Conservation (phyloP, 2,113 vertebrate genomes). For the Marcusenius ussheri region DNA sequence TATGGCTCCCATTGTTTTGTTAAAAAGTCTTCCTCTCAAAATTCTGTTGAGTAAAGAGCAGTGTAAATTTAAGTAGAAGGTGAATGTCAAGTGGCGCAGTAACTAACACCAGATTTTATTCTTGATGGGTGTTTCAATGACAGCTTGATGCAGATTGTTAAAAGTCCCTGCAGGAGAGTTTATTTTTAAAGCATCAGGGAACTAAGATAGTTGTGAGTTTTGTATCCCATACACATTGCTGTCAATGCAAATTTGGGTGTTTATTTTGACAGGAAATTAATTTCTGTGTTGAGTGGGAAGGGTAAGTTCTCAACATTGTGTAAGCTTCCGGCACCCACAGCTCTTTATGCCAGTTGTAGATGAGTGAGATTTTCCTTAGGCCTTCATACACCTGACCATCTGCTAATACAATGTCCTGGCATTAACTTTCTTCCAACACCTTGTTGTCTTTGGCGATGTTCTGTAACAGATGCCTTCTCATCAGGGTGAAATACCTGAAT, state of each 20-base stretch:
- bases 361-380: not conserved
- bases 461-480: constrained; percentile 2
- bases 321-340: not conserved
- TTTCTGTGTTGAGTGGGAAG: not conserved
- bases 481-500: not conserved
- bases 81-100: not conserved
- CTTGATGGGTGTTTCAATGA: not conserved
- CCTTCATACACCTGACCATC: not conserved
- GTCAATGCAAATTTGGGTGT: not conserved
- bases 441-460: not conserved
- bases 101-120: not conserved
- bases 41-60: not conserved
- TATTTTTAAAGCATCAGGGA: not conserved
- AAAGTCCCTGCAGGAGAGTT: not conserved
- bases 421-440: not conserved
- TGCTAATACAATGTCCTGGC: not conserved
- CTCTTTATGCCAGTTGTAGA: not conserved
- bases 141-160: not conserved
- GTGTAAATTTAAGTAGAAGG: not conserved
- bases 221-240: not conserved
- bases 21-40: not conserved
- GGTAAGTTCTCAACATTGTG: not conserved
- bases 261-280: not conserved
- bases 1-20: not conserved
- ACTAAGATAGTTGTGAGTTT: not conserved